Evolutionary conservation across 2,113 vertebrate species (phyloP), one percentile per base, ranked within the genome.

Genomic region (Entelurus aequoreus): DNA sequence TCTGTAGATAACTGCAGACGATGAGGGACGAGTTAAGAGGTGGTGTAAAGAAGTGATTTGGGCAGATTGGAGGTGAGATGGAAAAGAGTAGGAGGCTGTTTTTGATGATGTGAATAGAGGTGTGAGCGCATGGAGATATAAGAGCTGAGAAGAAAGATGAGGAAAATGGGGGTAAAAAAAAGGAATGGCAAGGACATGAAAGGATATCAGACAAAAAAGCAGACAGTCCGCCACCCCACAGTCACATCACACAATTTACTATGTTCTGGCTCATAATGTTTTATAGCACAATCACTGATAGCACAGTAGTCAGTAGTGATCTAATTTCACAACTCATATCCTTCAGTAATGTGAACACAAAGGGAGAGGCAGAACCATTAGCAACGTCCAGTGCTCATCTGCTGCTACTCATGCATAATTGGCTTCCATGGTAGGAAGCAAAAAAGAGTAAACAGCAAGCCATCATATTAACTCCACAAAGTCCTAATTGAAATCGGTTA

Each of bases 241-340:
- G 76, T 78, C 82, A 77, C 76, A 64, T 83, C 83, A 76, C 66
- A 71, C 84, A 84, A 77, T 86, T 83, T 76, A 86, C 79, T 70
- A 68, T 77, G 86, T 87, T 86, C 84, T 82, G 82, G 74, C 63
- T 80, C 82, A 86, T 87, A 82, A 88, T 88, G 85, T 87, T 89
- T 89, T 88, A 87, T 84, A 72, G 84, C 82, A 72, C 73, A 74
- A 81, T 81, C 77, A 64, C 73, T 77, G 80, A 84, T 80, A 75
- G 84, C 82, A 80, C 82, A 86, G 83, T 82, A 86, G 80, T 87
- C 83, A 84, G 81, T 81, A 74, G 84, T 85, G 80, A 87, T 87
- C 86, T 89, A 79, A 89, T 89, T 89, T 89, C 87, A 89, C 87
- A 89, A 87, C 72, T 82, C 87, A 89, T 88, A 89, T 88, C 87